Base-by-base conservation (phyloP, 2,797 vertebrate species). In the Saxicola maurus region DNA sequence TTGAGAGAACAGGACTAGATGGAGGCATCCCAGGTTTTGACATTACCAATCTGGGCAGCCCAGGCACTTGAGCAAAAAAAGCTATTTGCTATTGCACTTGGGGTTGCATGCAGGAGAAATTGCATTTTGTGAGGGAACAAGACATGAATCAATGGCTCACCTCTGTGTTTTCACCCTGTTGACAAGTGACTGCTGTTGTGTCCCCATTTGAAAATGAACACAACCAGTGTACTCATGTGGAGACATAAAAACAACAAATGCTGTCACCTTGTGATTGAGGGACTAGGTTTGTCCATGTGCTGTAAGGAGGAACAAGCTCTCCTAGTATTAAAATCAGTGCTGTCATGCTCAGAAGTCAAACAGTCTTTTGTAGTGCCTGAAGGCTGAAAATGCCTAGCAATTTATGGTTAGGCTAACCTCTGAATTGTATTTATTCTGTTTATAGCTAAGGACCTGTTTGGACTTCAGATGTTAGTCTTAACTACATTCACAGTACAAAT, bases 391-490 rank as follows among this genome's bases (percentile, higher is more conserved):
- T n/a, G 10, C 56, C 56, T 52, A 13, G 46, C 33, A 82, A 56
- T 72, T 87, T 89, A 65, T 67, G 57, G 60, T 33, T 60, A 65
- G 46, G 46, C 31, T 85, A 40, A 77, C 72, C 68, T 86, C 65
- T 51, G 45, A 87, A 46, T 75, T 81, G 66, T 92, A 17, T 91
- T 94, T 92, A 73, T 93, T 86, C 51, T n/a, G n/a, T 65, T 64
- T 67, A 59, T 37, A 73, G 40, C 60, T 60, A 67, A 86, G 60
- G 45, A 62, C 57, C 60, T 85, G 51, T 14, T 81, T 82, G 73
- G 62, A 24, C 67, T 76, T 91, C 35, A 78, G 77, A 31, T 76
- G 25, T 57, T 75, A 38, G 12, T 5, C 35, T 62, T 52, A 79
- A 43, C 66, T 68, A 7, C 3, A 13, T 69, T 73, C n/a, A 31